Base-by-base conservation (phyloP, 2,113 vertebrate genomes). In the Trogon surrucura region DNA sequence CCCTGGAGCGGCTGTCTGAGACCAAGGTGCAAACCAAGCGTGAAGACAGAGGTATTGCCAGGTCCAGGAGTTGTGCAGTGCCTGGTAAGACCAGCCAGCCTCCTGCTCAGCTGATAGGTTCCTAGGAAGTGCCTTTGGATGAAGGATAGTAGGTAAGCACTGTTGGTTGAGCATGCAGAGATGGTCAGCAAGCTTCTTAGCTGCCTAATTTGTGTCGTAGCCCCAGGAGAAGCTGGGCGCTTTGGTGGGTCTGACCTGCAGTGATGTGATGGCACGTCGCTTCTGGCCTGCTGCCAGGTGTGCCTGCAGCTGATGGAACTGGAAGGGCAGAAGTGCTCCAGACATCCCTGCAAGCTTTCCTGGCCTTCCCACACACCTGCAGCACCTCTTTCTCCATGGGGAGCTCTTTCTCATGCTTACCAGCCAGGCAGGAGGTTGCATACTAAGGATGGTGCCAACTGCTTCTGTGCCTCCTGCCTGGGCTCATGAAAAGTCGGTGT, bases 21-120 rank as follows among this genome's bases (percentile, higher is more conserved):
- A 58, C 57, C 27, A 13, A 67, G 44, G 38, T 7, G 6, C 12
- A 58, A 53, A 72, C 20, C 0, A 5, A 67, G 38, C 16, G 0
- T 50, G 34, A 64, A 38, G 36, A 50, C 19, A 13, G 45, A 51
- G 14, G 23, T 57, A n/a, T 69, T 66, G 54, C 25, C 38, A 60
- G 54, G 6, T 27, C 78, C 3, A 0, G 0, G 6, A 30, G 13
- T 51, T 54, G 10, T 1, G 0, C 45, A 56, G 34, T 88, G 45
- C 22, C 32, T 65, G 32, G 41, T 18, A 64, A 57, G 41, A 51
- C 32, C 36, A 89, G 26, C 13, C 30, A 61, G 47, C 38, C 30
- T 82, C 19, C 26, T 50, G 36, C 47, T 90, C 18, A 47, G 27
- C 61, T 4, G 8, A 13, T 30, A 26, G 15, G 27, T 18, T 87